These are phyloP conservation scores for Rhamphomyia laevipes DNA, from an alignment of 2,888 invertebrate species.

Conservation along the genomic window DNA sequence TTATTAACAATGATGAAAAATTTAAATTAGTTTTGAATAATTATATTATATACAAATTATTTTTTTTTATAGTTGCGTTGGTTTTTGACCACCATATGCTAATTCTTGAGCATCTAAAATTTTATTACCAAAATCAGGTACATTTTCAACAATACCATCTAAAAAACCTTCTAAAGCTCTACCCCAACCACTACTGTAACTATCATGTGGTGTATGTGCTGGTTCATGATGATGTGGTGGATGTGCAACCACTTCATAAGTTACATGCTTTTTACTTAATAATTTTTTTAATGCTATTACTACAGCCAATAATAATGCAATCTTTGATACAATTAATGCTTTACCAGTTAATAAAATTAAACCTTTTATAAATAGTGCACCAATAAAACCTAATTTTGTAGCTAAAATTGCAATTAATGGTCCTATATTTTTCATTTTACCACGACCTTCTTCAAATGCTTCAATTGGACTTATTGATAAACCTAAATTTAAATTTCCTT, in stretches of 20 bases:
- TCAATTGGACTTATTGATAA: constrained; percentile 54
- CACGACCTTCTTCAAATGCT: constrained; percentile 51
- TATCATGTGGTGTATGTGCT: constrained; percentile 29
- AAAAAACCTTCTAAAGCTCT: constrained; percentile 36
- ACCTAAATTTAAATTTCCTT: constrained; percentile 47
- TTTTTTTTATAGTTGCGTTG: constrained; percentile 14
- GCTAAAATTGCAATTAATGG: constrained; percentile 63
- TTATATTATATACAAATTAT: too few species aligned
- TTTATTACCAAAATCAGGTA: constrained; percentile 34
- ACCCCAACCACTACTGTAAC: constrained; percentile 51
- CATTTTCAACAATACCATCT: constrained; percentile 36
- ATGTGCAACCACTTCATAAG: constrained; percentile 64
- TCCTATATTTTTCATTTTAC: constrained; percentile 59
- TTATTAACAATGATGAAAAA: too few species aligned
- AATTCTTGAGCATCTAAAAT: constrained; percentile 44
- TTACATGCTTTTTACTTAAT: constrained; percentile 56
- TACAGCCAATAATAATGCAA: constrained; percentile 65
- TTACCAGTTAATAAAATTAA: constrained; percentile 72
- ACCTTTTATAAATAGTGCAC: constrained; percentile 69
- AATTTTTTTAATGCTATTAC: constrained; percentile 75
- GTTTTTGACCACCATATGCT: constrained; percentile 50
- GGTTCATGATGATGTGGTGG: constrained; percentile 47
- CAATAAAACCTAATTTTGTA: constrained; percentile 69
- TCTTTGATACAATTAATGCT: constrained; percentile 72
- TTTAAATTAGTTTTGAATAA: too few species aligned